A percentile compares a stretch with the other conserved stretches of the same genome.
Evolutionary conservation across 2,888 invertebrate genomes (phyloP).

Genomic region (Eilema depressum): DNA sequence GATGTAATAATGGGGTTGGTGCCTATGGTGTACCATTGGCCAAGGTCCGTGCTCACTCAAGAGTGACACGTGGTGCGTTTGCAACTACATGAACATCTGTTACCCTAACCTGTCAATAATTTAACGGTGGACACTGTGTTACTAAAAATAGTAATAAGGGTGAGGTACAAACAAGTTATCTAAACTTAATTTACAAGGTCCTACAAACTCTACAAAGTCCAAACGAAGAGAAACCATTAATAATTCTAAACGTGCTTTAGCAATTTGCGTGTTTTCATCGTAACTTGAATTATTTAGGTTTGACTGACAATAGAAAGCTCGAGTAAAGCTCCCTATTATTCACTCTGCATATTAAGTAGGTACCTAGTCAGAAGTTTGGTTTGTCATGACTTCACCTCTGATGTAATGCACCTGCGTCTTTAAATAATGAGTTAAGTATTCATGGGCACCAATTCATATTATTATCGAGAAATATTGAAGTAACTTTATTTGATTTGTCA

Average conservation of each 20-base stretch:
- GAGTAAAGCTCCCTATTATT: neutral
- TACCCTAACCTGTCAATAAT: conserved; percentile 48
- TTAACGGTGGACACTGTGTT: conserved; percentile 27
- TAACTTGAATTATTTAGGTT: conserved; percentile 13
- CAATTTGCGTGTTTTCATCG: conserved; percentile 32
- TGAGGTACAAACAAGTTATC: neutral
- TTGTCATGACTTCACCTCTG: neutral
- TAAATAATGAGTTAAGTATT: neutral
- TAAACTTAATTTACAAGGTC: neutral
- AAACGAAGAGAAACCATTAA: neutral
- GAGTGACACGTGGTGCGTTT: conserved; percentile 75
- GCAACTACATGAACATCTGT: conserved; percentile 78
- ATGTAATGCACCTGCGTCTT: neutral
- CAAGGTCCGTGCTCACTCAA: conserved; percentile 78
- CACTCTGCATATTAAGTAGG: neutral
- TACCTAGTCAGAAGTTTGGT: conserved; percentile 2
- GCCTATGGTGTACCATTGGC: conserved; percentile 67
- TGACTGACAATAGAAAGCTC: conserved; percentile 7
- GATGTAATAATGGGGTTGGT: conserved; percentile 71
- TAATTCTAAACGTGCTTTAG: conserved; percentile 15
- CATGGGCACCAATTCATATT: neutral
- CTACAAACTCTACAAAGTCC: neutral
- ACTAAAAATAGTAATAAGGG: neutral
- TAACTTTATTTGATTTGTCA: neutral
- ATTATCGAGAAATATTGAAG: neutral